A percentile compares a stretch with the other conserved stretches of the same genome.
phyloP scores from a whole-genome alignment of 2,113 vertebrate genomes.

The Lepisosteus oculatus region DNA sequence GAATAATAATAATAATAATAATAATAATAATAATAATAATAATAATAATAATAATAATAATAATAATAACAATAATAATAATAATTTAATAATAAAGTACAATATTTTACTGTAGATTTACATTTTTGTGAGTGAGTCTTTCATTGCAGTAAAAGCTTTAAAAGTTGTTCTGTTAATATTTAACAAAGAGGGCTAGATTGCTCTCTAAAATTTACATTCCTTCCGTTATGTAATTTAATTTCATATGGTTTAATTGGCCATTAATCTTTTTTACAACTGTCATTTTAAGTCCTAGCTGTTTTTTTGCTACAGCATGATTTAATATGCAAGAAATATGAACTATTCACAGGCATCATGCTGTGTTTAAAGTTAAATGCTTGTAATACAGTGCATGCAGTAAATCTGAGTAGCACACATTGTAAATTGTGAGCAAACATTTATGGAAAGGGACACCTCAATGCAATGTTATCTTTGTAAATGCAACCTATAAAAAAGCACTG shows the following conservation, averaged over 20 bases:
- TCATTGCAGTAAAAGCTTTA: no score
- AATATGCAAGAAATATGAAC: constrained; percentile 41
- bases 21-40: no score
- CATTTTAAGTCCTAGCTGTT: constrained; percentile 34
- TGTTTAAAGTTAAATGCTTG: not conserved
- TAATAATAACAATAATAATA: no score
- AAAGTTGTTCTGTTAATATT: no score
- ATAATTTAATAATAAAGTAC: no score
- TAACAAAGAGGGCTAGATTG: constrained; percentile 25
- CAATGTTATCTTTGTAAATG: not conserved
- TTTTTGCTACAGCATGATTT: constrained; percentile 42
- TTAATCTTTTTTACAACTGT: constrained; percentile 40
- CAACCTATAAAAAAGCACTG: not conserved
- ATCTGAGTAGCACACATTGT: not conserved
- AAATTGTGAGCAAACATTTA: constrained; percentile 1
- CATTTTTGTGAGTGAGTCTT: no score
- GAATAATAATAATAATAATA: no score
- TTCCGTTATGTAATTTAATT: constrained; percentile 37
- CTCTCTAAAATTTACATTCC: constrained; percentile 46
- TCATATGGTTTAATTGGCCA: constrained; percentile 36
- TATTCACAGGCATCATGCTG: not conserved
- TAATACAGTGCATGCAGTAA: not conserved
- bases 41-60: no score
- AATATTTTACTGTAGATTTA: no score
- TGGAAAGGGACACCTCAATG: not conserved